These are phyloP conservation scores for Drosophila rubida DNA, from an alignment of 2,888 invertebrate genomes.

Conservation along the genomic window DNA sequence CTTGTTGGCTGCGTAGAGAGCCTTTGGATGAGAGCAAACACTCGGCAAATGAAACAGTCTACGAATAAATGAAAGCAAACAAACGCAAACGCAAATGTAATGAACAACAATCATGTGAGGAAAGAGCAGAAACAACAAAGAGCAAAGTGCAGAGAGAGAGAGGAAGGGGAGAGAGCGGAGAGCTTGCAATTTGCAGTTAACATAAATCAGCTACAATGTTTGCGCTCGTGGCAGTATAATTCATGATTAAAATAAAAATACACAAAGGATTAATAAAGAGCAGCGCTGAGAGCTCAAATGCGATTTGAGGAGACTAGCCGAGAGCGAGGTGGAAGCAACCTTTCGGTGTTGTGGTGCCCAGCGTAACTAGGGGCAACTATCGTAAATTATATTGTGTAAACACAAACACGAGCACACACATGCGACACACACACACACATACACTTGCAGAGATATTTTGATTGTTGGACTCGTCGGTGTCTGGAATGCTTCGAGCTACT, in stretches of 20 bases:
- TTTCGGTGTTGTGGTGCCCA: constrained; percentile 59
- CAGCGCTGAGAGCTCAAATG: constrained; percentile 30
- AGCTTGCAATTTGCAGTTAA: constrained; percentile 32
- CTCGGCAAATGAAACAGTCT: constrained; percentile 4
- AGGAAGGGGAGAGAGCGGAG: neutral
- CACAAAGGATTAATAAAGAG: constrained; percentile 74
- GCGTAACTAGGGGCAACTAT: constrained; percentile 72
- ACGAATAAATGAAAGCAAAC: constrained; percentile 5
- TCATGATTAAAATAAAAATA: constrained; percentile 64
- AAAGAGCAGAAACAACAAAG: neutral
- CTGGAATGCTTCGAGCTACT: constrained; percentile 4
- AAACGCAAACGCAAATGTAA: constrained; percentile 8
- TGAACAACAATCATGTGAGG: constrained; percentile 5
- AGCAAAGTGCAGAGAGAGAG: neutral
- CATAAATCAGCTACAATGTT: constrained; percentile 62
- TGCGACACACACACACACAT: constrained; percentile 13
- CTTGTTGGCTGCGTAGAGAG: constrained; percentile 5
- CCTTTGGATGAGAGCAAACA: neutral
- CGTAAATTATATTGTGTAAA: constrained; percentile 26
- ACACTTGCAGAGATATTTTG: constrained; percentile 49
- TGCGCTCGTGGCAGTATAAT: constrained; percentile 56
- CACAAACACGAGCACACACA: constrained; percentile 20
- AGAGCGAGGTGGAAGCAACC: constrained; percentile 3
- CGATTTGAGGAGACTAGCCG: constrained; percentile 12
- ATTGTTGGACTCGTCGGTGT: constrained; percentile 14